Evolutionary conservation across 2,888 invertebrate genomes (phyloP), one percentile per base, ranked within the genome.

Genomic region (Caenorhabditis sp.): DNA sequence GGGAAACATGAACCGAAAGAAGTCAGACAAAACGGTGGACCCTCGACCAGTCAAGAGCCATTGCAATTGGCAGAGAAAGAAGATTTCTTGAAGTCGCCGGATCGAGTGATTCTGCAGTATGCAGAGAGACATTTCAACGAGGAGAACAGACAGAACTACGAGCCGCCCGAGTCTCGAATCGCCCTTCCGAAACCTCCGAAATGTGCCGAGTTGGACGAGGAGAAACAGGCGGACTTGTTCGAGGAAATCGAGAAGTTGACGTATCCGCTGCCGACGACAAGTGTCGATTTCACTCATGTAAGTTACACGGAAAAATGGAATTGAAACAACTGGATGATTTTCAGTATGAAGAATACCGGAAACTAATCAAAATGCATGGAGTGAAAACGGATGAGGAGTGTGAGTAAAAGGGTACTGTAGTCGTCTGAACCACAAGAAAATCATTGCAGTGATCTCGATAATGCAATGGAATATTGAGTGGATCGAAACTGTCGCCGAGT

Each of bases 201-300:
- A 47, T 47, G 47, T 9, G 47, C 47, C n/a, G 11, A 47, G 47
- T 47, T 47, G 47, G 47, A 47, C 9, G 47, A n/a, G 47, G 9
- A n/a, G n/a, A 18, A 20, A 18, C 3, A 20, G 47, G 47, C 18
- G 8, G 47, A 47, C 4, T 2, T 47, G 47, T 4, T 4, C 5
- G 5, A 9, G 2, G 47, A 47, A 4, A 47, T 47, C 8, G 47
- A 47, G 47, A 47, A 18, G 9, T 5, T 47, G 47, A 47, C 47
- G n/a, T 47, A 47, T 20, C 47, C 47, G 18, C 3, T 47, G n/a
- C 47, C 47, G 47, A 6, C 47, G 47, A 47, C 3, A 5, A 47
- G 18, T 47, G 47, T 47, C 18, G 18, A 4, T 5, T 47, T 6
- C 9, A 32, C 9, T 9, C 18, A 47, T n/a, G 47, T 32, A 32